Conservation (phyloP, 2,888 invertebrate genomes). For the Volucella inflata region DNA sequence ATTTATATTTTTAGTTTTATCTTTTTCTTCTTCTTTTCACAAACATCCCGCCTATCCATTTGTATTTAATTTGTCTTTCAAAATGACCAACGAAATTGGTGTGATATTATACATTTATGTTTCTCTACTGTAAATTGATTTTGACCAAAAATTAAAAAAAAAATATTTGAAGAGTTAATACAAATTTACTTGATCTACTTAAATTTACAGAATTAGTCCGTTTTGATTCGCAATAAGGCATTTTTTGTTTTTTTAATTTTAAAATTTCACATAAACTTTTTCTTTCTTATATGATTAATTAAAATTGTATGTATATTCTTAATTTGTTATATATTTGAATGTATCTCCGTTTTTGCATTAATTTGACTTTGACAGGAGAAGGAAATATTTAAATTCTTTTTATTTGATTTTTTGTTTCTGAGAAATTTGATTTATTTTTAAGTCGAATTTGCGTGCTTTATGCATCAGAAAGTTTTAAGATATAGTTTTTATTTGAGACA, state of each 20-base stretch:
- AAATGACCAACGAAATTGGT: constrained; percentile 16
- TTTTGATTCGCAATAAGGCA: constrained; percentile 74
- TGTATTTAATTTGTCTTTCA: constrained; percentile 16
- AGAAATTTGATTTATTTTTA: background rate
- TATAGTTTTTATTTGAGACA: too few relatives aligned
- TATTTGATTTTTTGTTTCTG: background rate
- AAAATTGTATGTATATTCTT: constrained; percentile 23
- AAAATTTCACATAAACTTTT: constrained; percentile 36
- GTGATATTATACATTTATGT: constrained; percentile 14
- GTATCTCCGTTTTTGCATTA: background rate
- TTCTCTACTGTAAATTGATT: constrained; percentile 23
- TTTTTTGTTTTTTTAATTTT: constrained; percentile 42
- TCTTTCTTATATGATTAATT: background rate
- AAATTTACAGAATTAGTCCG: constrained; percentile 68
- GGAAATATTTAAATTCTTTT: background rate
- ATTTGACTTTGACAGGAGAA: constrained; percentile 7
- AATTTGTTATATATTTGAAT: constrained; percentile 4
- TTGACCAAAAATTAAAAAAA: constrained; percentile 17
- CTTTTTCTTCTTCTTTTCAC: constrained; percentile 1
- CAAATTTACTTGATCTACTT: constrained; percentile 56
- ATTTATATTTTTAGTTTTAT: constrained; percentile 30
- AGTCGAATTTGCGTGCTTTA: too few relatives aligned
- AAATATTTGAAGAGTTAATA: constrained; percentile 27
- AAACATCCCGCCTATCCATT: background rate
- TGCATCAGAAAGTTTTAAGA: too few relatives aligned